Conservation (phyloP, 2,888 invertebrate genomes). For the Drosophila falleni region DNA sequence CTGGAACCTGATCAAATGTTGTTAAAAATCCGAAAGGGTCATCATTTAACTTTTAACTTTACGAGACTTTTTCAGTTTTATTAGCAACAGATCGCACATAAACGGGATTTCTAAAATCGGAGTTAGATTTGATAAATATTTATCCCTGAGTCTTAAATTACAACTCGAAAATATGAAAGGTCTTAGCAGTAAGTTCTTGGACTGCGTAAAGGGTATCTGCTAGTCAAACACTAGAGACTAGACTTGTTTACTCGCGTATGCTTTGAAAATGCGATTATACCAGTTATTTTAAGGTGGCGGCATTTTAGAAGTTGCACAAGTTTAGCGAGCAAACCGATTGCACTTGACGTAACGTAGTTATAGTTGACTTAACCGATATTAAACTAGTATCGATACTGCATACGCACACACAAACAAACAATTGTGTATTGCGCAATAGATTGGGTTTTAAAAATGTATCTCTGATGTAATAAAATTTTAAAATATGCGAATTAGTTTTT, state of each 20-base stretch:
- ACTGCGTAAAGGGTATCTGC: not conserved
- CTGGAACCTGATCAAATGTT: slow-evolving; percentile 26
- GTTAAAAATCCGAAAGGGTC: slow-evolving; percentile 52
- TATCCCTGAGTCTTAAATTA: too few species aligned
- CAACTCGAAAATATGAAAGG: too few species aligned
- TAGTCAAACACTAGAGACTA: not conserved
- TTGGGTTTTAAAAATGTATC: slow-evolving; percentile 14
- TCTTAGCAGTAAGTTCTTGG: not conserved
- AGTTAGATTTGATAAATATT: not conserved
- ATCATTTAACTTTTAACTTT: not conserved
- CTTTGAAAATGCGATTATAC: slow-evolving; percentile 3
- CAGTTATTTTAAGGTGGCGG: not conserved
- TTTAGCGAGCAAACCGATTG: not conserved
- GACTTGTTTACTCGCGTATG: not conserved
- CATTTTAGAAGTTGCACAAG: not conserved
- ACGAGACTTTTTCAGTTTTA: not conserved
- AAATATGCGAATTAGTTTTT: slow-evolving; percentile 52
- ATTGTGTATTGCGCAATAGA: slow-evolving; percentile 51
- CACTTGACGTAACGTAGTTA: slow-evolving; percentile 4
- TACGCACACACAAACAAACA: not conserved
- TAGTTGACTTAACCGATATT: slow-evolving; percentile 1
- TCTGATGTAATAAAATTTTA: slow-evolving; percentile 62
- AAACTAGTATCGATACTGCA: not conserved
- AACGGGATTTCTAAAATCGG: not conserved
- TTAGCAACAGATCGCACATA: not conserved